Conservation (phyloP, 2,797 vertebrate genomes). For the Meriones psammophilus region DNA sequence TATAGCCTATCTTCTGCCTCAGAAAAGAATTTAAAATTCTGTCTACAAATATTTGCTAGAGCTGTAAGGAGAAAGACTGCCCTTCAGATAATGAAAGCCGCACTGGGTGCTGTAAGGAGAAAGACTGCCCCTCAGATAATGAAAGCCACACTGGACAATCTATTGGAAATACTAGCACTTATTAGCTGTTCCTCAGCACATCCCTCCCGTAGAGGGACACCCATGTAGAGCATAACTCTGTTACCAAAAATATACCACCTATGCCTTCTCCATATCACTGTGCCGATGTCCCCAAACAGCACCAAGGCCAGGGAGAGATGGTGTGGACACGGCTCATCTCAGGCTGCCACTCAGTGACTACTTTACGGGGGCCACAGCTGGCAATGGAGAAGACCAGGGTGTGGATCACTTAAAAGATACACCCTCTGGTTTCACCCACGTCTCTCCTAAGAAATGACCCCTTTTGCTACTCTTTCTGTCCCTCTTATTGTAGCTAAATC, state of each 20-base stretch:
- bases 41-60: no score
- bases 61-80: background rate
- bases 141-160: background rate
- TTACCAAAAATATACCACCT: fast-evolving
- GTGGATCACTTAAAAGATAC: fast-evolving
- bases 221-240: no score
- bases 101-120: background rate
- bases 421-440: no score
- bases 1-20: background rate
- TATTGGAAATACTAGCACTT: background rate
- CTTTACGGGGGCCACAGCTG: fast-evolving
- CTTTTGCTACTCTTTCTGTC: background rate
- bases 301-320: fast-evolving
- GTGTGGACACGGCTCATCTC: background rate
- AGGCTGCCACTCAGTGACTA: background rate
- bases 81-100: background rate
- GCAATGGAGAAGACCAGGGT: background rate
- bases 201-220: no score
- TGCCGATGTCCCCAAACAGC: background rate
- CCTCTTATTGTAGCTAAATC: fast-evolving
- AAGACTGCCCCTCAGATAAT: background rate
- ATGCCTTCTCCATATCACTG: background rate
- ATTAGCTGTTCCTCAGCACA: background rate
- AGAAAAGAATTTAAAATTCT: background rate
- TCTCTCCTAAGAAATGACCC: background rate